phyloP scores from a whole-genome alignment of 2,113 vertebrate species.

The Hylia prasina region DNA sequence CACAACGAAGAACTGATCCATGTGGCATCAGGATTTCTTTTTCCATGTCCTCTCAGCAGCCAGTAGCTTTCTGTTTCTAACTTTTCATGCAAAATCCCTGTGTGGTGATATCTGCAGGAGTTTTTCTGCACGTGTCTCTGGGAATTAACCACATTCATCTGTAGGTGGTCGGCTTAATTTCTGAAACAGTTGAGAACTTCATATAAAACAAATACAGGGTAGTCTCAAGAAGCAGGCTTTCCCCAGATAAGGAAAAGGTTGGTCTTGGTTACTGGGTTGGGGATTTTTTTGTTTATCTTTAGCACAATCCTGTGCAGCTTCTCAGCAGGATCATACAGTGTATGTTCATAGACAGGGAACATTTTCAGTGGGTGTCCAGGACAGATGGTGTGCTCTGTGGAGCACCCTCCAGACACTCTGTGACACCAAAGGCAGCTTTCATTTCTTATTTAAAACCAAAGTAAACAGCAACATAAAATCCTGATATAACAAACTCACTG shows the following conservation, averaged over 20 bases:
- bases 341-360: neutral
- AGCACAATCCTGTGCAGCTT: neutral
- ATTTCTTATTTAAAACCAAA: slow-evolving; percentile 53
- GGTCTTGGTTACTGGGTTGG: neutral
- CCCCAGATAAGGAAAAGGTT: neutral
- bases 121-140: neutral
- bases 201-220: neutral
- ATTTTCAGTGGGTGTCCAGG: neutral
- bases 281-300: neutral
- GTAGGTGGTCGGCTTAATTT: neutral
- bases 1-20: neutral
- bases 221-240: neutral
- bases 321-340: neutral
- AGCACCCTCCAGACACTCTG: neutral
- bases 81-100: neutral
- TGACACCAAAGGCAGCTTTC: neutral
- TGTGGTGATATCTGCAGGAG: neutral
- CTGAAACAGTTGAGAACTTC: neutral
- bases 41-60: neutral
- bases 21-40: neutral
- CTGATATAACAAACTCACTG: slow-evolving; percentile 47
- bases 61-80: neutral
- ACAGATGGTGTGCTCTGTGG: neutral
- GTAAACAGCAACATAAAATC: slow-evolving; percentile 40
- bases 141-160: neutral